Evolutionary conservation across 2,113 vertebrate species (phyloP).

Genomic region (Coptodon bakossiorum): DNA sequence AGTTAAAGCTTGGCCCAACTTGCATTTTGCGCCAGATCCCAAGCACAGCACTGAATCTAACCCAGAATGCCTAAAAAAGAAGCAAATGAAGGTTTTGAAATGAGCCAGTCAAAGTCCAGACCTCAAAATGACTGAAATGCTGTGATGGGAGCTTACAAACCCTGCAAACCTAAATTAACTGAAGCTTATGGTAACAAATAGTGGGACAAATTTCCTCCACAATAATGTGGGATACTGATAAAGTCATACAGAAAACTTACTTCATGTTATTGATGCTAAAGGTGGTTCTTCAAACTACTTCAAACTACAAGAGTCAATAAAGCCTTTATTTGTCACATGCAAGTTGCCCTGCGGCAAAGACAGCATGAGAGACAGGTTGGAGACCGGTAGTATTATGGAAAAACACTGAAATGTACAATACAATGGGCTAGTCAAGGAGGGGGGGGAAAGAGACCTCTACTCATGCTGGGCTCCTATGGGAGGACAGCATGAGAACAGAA

Average conservation of each 20-base stretch:
- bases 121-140: not conserved
- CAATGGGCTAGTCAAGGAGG: not conserved
- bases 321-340: not conserved
- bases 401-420: not conserved
- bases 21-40: not conserved
- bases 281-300: not conserved
- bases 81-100: not conserved
- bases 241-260: not conserved
- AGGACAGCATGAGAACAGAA: not conserved
- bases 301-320: not conserved
- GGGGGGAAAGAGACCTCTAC: not conserved
- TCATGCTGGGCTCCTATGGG: not conserved
- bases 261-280: not conserved
- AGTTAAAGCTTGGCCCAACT: not conserved
- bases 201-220: not conserved
- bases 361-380: not conserved
- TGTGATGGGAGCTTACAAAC: not conserved
- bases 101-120: not conserved
- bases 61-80: not conserved
- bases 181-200: not conserved
- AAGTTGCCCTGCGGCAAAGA: not conserved
- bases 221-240: not conserved
- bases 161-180: not conserved
- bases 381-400: not conserved
- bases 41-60: not conserved